phyloP scores from a whole-genome alignment of 2,113 vertebrate genomes.

The Paraplagusia blochii region DNA sequence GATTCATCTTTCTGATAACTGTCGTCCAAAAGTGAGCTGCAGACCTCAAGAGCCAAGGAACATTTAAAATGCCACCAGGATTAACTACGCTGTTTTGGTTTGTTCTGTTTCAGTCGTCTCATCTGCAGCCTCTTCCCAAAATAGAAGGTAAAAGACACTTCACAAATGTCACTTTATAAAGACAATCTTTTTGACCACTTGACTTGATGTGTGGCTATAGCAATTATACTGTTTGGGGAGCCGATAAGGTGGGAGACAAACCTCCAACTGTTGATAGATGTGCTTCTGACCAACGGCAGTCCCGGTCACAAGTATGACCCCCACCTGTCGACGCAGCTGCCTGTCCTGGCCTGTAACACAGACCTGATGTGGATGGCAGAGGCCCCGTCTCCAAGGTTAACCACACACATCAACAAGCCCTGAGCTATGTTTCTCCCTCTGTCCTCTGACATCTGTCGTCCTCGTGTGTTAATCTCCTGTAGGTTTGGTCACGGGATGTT shows the following conservation, averaged over 20 bases:
- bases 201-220: constrained; percentile 49
- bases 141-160: constrained; percentile 84
- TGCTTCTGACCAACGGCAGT: constrained; percentile 84
- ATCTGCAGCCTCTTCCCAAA: constrained; percentile 73
- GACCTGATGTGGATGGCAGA: constrained; percentile 90
- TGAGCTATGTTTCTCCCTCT: neutral
- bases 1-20: no score
- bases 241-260: constrained; percentile 90
- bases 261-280: constrained; percentile 85
- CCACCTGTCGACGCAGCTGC: constrained; percentile 73
- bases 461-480: neutral
- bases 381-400: constrained; percentile 84
- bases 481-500: constrained; percentile 89
- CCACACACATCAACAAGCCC: neutral
- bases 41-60: no score
- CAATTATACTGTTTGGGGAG: constrained; percentile 86
- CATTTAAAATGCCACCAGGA: no score
- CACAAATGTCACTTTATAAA: neutral
- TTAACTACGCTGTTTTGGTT: no score
- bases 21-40: no score
- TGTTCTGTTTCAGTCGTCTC: constrained; percentile 71
- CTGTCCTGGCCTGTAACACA: constrained; percentile 85
- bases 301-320: constrained; percentile 69
- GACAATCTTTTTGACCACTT: neutral
- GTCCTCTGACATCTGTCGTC: neutral